Evolutionary conservation across 1,140 invertebrate species (phyloP), one percentile per base, ranked within the genome.

Genomic region (Triops longicaudatus): DNA sequence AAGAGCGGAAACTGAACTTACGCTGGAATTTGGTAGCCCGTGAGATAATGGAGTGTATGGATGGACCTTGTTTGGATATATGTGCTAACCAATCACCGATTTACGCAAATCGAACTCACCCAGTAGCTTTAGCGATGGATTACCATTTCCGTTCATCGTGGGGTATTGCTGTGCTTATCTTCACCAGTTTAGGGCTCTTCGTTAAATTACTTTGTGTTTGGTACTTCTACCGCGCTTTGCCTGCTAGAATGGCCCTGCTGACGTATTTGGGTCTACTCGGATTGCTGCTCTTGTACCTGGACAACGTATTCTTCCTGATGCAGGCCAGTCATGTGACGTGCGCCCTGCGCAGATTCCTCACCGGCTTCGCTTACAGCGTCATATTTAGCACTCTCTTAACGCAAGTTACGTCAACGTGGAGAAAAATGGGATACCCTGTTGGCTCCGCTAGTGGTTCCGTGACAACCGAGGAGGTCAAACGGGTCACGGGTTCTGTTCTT

Each of bases 261-360:
- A 86, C 85, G 0, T 87, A 85, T 81, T 82, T 86, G 79, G 83
- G 86, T 10, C 80, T 85, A 6, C 82, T 86, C 77, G 86, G 85
- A 26, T 82, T 87, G 71, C 80, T 87, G 22, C 79, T 86, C 3
- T 76, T 87, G 43, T 87, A 85, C 79, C 79, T 81, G 9, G 81
- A 84, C 28, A 86, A 86, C 76, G 85, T 87, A 77, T 83, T 84
- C 7, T 87, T 87, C 80, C 82, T 88, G 22, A 80, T 86, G 9
- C 83, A 85, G 71, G 83, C 86, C 1, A 84, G 81, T 2, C 82
- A 82, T 26, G 81, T 84, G 12, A 82, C 82, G 7, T 88, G 87
- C 79, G 84, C 81, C 31, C 80, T 87, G 6, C 81, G 86, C 22
- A 79, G 85, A 73, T 85, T 86, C 77, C 78, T 84, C 50, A 83